Percentiles rank a stretch among this genome's conserved stretches.
These are phyloP conservation scores for Ameiurus melas DNA, from an alignment of 2,113 vertebrate species.

Conservation along the genomic window DNA sequence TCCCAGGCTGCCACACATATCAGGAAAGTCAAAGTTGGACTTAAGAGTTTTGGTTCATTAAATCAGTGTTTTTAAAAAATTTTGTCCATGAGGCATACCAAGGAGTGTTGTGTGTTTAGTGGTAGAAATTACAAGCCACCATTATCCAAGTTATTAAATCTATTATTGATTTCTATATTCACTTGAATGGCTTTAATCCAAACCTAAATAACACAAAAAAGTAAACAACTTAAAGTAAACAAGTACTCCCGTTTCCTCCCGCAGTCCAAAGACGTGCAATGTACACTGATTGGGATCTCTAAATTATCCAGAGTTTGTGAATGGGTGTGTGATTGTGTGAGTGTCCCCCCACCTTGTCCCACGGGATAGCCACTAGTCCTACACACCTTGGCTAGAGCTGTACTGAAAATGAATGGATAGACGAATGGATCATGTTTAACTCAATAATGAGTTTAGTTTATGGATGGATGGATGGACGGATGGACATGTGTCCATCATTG, in stretches of 20 bases:
- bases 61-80: neutral
- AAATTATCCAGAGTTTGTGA: too few relatives aligned
- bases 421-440: neutral
- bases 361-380: too few relatives aligned
- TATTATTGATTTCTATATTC: neutral
- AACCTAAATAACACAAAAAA: neutral
- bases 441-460: neutral
- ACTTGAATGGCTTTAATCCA: neutral
- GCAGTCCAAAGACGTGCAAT: too few relatives aligned
- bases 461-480: too few relatives aligned
- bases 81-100: neutral
- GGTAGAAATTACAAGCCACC: neutral
- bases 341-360: too few relatives aligned
- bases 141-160: neutral
- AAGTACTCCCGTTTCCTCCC: too few relatives aligned
- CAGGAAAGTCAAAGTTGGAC: neutral
- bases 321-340: too few relatives aligned
- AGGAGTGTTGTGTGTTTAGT: neutral
- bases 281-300: too few relatives aligned
- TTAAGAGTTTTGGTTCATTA: neutral
- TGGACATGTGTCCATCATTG: neutral
- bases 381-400: too few relatives aligned
- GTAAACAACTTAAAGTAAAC: neutral
- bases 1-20: neutral
- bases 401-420: too few relatives aligned